Evolutionary conservation across 2,888 invertebrate species (phyloP).

Genomic region (Dendrolimus pini): DNA sequence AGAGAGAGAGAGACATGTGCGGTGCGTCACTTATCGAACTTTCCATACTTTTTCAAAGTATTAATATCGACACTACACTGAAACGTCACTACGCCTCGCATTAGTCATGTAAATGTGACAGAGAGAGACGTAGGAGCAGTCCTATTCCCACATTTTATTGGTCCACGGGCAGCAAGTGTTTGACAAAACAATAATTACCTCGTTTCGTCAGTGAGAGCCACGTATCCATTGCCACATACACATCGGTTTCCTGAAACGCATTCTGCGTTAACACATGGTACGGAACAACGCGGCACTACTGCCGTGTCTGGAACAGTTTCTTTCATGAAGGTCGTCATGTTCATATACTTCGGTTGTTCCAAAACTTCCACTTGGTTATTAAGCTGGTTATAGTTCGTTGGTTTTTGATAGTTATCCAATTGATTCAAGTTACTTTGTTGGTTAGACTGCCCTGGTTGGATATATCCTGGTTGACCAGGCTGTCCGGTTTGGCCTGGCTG

Average conservation of each 20-base stretch:
- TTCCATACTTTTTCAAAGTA: too few species aligned
- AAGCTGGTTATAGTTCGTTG: conserved; percentile 9
- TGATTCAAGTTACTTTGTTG: conserved; percentile 6
- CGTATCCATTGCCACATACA: conserved; percentile 73
- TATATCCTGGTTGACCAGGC: neutral
- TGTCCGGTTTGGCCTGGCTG: neutral
- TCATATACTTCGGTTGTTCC: conserved; percentile 7
- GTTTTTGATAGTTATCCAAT: conserved; percentile 9
- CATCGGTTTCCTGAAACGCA: conserved; percentile 76
- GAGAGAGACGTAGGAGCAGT: too few species aligned
- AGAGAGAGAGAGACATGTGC: too few species aligned
- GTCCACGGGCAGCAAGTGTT: too few species aligned
- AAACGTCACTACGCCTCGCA: too few species aligned
- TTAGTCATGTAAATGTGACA: too few species aligned
- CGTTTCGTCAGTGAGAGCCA: conserved; percentile 21
- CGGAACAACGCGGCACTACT: conserved; percentile 61
- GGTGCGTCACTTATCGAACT: too few species aligned
- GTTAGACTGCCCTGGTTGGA: conserved; percentile 7
- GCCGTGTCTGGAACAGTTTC: conserved; percentile 8
- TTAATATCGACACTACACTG: too few species aligned
- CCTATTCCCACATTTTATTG: too few species aligned
- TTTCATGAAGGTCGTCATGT: conserved; percentile 10
- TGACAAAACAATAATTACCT: conserved; percentile 26
- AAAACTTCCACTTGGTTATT: conserved; percentile 6
- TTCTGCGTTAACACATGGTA: conserved; percentile 81